These are phyloP conservation scores for Eremophila alpestris DNA, from an alignment of 2,797 vertebrate genomes.

Conservation along the genomic window DNA sequence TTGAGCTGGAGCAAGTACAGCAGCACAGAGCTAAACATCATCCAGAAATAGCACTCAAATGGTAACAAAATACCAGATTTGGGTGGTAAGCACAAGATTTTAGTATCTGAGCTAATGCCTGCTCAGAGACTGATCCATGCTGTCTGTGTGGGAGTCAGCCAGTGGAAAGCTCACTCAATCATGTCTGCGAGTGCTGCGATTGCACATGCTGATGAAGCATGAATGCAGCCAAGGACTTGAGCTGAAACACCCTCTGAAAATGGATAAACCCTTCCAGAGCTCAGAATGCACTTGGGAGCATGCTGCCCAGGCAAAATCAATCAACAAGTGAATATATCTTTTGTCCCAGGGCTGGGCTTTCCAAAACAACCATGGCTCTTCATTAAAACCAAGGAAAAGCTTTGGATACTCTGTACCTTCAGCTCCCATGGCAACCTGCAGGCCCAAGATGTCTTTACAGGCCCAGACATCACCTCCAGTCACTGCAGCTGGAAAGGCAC, in stretches of 20 bases:
- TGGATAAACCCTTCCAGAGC: neutral
- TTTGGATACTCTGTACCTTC: neutral
- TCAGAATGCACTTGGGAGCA: neutral
- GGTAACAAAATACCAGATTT: neutral
- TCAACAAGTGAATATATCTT: neutral
- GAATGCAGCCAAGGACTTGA: neutral
- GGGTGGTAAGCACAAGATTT: neutral
- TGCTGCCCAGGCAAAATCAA: neutral
- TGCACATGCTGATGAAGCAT: neutral
- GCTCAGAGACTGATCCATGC: neutral
- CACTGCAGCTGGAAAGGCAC: neutral
- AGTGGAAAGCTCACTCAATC: neutral
- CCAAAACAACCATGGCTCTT: neutral
- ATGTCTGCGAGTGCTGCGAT: neutral
- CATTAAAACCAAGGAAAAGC: neutral
- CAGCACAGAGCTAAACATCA: neutral
- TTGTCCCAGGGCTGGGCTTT: neutral
- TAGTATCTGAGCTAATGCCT: neutral
- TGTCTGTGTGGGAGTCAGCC: neutral
- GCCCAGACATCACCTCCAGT: neutral
- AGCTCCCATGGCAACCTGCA: neutral
- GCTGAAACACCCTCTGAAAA: conserved; percentile 8
- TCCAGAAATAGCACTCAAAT: neutral
- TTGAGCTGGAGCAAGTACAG: neutral
- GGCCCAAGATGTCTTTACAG: neutral